Conservation (phyloP, 2,113 vertebrate genomes). For the Nothobranchius furzeri region DNA sequence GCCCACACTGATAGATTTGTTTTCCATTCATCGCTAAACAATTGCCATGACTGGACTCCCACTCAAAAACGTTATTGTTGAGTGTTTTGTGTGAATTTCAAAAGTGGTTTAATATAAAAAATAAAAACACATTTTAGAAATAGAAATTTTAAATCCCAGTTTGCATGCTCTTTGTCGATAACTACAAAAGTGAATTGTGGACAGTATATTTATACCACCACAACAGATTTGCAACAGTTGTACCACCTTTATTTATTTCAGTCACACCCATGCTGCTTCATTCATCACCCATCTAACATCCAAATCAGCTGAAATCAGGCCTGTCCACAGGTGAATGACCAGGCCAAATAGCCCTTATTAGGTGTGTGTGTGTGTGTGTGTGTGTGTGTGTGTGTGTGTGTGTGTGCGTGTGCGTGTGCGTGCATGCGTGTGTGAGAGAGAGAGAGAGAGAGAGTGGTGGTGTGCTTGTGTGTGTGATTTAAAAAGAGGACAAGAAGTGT, state of each 20-base stretch:
- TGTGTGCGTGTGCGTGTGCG: too few species aligned
- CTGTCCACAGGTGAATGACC: slow-evolving; percentile 69
- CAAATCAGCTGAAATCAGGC: slow-evolving; percentile 64
- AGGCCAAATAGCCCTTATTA: slow-evolving; percentile 61
- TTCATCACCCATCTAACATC: slow-evolving; percentile 67
- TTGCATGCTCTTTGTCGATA: neutral
- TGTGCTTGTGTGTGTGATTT: neutral
- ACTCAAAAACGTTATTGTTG: slow-evolving; percentile 17
- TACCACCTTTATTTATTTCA: slow-evolving; percentile 14
- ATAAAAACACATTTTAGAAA: neutral
- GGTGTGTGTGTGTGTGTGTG: slow-evolving; percentile 4
- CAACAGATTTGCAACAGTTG: neutral
- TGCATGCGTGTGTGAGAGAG: too few species aligned
- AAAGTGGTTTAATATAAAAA: neutral
- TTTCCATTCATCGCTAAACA: slow-evolving; percentile 40
- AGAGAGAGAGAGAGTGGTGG: too few species aligned
- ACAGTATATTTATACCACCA: slow-evolving; percentile 12
- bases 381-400: neutral
- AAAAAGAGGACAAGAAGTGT: slow-evolving; percentile 24
- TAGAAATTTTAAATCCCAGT: neutral
- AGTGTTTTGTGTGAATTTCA: neutral
- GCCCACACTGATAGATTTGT: slow-evolving; percentile 33
- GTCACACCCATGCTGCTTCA: slow-evolving; percentile 25
- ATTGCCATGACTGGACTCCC: slow-evolving; percentile 26
- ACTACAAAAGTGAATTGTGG: neutral